Evolutionary conservation across 2,113 vertebrate species (phyloP), one percentile per base, ranked within the genome.

Genomic region (Oryzias javanicus): DNA sequence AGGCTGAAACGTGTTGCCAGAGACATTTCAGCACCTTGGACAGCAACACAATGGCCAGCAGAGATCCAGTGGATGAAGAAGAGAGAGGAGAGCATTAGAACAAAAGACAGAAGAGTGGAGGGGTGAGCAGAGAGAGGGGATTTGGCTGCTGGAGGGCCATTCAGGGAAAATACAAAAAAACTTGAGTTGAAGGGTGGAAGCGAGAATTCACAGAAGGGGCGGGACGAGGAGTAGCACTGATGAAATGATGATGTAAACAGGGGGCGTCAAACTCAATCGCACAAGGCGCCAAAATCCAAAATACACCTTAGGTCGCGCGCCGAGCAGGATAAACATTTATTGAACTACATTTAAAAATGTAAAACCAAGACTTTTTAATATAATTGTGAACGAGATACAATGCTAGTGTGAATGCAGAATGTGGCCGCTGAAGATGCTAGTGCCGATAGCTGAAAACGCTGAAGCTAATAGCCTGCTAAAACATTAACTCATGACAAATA

Each of bases 21-120:
- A 65, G 70, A 67, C 53, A 51, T 80, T 83, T 87, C 87, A 87
- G 85, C 85, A 89, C 87, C 83, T 64, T 49, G 83, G 85, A 89
- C 75, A 89, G 85, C 78, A 60, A 61, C 77, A 74, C 80, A 78
- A 82, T 72, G 49, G 60, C 55, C 64, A 72, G 71, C 51, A 50
- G 49, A 60, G 74, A 64, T 72, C 59, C 70, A 81, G 61, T 13
- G 12, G 53, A 16, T 27, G 15, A 42, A 10, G 19, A 5, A 27
- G 50, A 72, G 29, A 40, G 10, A 46, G 29, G 12, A 22, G 48
- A 52, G 48, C 24, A 58, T 1, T 13, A 55, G 50, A 73, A 81
- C 59, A 70, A 81, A 85, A 76, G 59, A 78, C 44, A 64, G 49
- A 53, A 55, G 66, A 42, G 45, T 58, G 62, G 48, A 50, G 56